These are phyloP conservation scores for Melierax canorus DNA, from an alignment of 2,113 vertebrate species.

Conservation along the genomic window DNA sequence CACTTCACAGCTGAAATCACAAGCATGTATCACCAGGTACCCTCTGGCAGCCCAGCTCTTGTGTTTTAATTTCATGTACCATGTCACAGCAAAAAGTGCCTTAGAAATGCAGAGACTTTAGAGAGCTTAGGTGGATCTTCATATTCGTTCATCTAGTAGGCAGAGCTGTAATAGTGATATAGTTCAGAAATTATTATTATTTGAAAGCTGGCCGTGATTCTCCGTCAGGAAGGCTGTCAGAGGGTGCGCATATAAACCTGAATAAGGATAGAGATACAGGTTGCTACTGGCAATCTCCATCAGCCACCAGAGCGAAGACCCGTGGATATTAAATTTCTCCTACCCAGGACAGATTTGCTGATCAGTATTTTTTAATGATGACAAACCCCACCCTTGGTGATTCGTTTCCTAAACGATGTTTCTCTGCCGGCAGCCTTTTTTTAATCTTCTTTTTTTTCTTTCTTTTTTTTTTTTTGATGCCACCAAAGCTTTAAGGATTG, in stretches of 20 bases:
- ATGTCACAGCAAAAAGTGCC: neutral
- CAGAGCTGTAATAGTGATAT: neutral
- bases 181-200: neutral
- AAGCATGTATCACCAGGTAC: neutral
- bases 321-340: neutral
- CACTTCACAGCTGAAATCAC: constrained; percentile 1
- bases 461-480: neutral
- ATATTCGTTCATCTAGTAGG: neutral
- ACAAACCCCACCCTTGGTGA: neutral
- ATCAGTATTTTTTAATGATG: neutral
- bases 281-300: neutral
- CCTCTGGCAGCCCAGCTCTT: neutral
- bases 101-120: neutral
- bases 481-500: neutral
- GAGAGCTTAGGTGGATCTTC: neutral
- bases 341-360: neutral
- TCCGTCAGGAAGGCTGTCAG: neutral
- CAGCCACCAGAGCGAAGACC: neutral
- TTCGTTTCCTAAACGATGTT: neutral
- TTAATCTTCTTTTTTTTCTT: neutral
- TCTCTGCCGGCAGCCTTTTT: neutral
- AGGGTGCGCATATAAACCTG: neutral
- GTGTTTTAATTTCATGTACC: neutral
- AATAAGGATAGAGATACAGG: neutral
- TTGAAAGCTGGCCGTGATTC: neutral